Percentiles rank a stretch among this genome's conserved stretches.
phyloP scores from a whole-genome alignment of 2,888 invertebrate species.

The Hydraecia micacea region DNA sequence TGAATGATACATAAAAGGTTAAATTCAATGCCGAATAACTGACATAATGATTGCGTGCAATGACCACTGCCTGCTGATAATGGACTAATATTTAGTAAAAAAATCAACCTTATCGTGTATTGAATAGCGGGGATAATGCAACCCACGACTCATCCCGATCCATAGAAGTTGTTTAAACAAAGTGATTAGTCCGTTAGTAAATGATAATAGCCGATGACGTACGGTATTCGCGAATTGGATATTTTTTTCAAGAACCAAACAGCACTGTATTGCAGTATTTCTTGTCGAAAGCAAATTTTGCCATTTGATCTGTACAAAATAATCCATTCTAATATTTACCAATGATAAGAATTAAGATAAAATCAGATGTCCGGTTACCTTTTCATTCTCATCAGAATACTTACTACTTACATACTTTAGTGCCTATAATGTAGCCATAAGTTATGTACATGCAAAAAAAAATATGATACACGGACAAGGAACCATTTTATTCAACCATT shows the following conservation, averaged over 20 bases:
- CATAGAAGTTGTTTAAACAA: constrained; percentile 12
- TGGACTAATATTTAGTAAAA: background rate
- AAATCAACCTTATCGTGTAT: background rate
- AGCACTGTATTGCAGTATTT: background rate
- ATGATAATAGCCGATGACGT: constrained; percentile 23
- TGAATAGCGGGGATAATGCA: background rate
- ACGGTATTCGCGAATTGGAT: background rate
- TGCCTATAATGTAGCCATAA: background rate
- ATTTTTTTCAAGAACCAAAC: background rate
- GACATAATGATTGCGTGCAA: constrained; percentile 3
- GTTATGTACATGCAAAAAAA: no score
- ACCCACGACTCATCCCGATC: background rate
- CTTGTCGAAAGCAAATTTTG: background rate
- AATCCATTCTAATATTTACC: background rate
- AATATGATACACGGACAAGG: no score
- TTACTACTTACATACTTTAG: background rate
- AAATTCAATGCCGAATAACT: constrained; percentile 3
- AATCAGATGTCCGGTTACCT: background rate
- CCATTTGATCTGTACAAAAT: background rate
- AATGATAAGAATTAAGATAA: background rate
- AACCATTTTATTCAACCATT: no score
- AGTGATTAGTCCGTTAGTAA: constrained; percentile 5
- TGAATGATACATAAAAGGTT: background rate
- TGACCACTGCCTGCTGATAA: constrained; percentile 21
- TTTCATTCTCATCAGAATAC: background rate